phyloP scores from a whole-genome alignment of 2,888 invertebrate genomes.

The Spisula subtruncata region DNA sequence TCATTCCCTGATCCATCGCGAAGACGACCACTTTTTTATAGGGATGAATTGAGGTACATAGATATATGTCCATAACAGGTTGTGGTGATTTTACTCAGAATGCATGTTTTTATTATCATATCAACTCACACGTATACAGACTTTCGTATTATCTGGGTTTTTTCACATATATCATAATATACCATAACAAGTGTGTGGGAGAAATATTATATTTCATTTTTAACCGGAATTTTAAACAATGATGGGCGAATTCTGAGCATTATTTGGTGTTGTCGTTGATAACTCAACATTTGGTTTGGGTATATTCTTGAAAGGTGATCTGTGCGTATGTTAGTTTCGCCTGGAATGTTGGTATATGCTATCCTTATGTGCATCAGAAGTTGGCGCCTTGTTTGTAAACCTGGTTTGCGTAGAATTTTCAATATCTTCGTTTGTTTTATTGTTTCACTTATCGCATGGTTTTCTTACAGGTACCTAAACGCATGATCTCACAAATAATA shows the following conservation, averaged over 20 bases:
- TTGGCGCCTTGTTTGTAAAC: too few species aligned
- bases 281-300: too few species aligned
- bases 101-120: not conserved
- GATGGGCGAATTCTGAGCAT: too few species aligned
- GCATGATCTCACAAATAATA: not conserved
- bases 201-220: not conserved
- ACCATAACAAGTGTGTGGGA: not conserved
- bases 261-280: too few species aligned
- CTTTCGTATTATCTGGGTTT: not conserved
- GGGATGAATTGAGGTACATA: slow-evolving; percentile 23
- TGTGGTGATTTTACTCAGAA: not conserved
- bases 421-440: too few species aligned
- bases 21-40: slow-evolving; percentile 36
- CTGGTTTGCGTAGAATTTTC: too few species aligned
- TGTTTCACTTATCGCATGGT: not conserved
- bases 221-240: too few species aligned
- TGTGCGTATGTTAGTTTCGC: too few species aligned
- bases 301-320: too few species aligned
- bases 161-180: not conserved
- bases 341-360: too few species aligned
- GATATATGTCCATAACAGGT: not conserved
- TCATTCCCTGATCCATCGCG: not conserved
- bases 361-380: too few species aligned
- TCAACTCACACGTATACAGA: not conserved
- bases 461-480: not conserved